phyloP scores from a whole-genome alignment of 2,113 vertebrate genomes.

The Chascanopsetta lugubris region DNA sequence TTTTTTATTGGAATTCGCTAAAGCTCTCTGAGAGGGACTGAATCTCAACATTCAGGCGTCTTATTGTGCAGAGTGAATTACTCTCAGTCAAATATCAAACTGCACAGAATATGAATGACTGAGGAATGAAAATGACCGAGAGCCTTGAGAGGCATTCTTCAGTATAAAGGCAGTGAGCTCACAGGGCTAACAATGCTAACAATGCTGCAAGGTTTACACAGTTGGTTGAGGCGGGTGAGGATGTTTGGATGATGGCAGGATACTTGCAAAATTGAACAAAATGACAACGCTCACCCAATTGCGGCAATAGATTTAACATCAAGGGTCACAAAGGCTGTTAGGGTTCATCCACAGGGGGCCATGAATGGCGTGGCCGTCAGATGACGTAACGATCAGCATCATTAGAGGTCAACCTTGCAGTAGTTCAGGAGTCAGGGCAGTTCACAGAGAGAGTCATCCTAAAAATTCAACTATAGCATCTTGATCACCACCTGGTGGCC shows the following conservation, averaged over 20 bases:
- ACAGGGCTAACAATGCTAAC: neutral
- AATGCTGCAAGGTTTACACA: neutral
- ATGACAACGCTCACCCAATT: neutral
- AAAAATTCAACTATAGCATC: neutral
- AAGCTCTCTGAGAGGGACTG: neutral
- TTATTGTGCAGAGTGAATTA: neutral
- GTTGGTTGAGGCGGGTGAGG: no score
- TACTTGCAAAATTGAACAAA: neutral
- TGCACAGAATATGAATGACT: neutral
- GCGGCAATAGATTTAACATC: no score
- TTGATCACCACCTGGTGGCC: no score
- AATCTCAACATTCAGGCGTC: neutral
- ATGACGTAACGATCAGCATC: no score
- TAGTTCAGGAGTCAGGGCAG: neutral
- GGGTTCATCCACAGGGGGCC: no score
- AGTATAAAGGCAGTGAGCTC: neutral
- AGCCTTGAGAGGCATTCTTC: neutral
- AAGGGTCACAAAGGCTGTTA: no score
- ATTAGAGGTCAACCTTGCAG: no score
- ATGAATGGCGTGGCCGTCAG: no score
- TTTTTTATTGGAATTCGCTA: neutral
- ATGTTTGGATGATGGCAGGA: neutral
- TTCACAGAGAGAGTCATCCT: neutral
- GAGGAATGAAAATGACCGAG: neutral
- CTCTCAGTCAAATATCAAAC: slow-evolving; percentile 7